These are phyloP conservation scores for Pachyramphus minor DNA, from an alignment of 2,113 vertebrate species.

Conservation along the genomic window DNA sequence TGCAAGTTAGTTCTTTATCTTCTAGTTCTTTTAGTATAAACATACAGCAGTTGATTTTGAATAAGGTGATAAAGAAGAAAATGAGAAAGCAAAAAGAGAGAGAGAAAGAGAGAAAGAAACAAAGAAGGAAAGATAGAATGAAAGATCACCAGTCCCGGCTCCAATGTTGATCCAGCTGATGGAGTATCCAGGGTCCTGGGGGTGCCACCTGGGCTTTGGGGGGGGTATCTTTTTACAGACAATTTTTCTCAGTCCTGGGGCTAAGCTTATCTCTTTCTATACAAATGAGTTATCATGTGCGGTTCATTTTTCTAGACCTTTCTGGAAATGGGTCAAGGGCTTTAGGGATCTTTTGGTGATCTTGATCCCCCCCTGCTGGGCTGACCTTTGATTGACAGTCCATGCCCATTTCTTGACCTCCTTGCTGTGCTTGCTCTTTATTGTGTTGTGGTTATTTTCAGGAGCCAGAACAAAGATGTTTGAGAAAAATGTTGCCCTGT, in stretches of 20 bases:
- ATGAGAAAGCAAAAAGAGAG: not conserved
- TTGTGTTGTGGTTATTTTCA: not conserved
- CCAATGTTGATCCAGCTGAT: not conserved
- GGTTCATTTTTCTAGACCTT: too few species aligned
- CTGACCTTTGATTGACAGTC: not conserved
- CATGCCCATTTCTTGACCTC: not conserved
- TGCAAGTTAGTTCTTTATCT: not conserved
- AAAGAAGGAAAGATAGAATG: not conserved
- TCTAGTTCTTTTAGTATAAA: not conserved
- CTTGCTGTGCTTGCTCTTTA: not conserved
- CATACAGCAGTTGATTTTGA: not conserved
- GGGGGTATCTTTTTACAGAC: too few species aligned
- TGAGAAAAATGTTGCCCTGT: not conserved
- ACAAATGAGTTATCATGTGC: too few species aligned
- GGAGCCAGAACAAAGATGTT: not conserved
- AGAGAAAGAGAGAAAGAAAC: not conserved
- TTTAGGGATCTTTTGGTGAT: too few species aligned
- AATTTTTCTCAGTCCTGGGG: too few species aligned
- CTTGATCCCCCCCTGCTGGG: too few species aligned
- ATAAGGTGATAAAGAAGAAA: not conserved
- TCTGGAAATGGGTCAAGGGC: too few species aligned
- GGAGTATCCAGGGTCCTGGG: not conserved
- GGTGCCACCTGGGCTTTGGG: too few species aligned
- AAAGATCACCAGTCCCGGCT: not conserved
- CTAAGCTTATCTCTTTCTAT: too few species aligned